Evolutionary conservation across 2,797 vertebrate genomes (phyloP).

Genomic region (Platalea minor): DNA sequence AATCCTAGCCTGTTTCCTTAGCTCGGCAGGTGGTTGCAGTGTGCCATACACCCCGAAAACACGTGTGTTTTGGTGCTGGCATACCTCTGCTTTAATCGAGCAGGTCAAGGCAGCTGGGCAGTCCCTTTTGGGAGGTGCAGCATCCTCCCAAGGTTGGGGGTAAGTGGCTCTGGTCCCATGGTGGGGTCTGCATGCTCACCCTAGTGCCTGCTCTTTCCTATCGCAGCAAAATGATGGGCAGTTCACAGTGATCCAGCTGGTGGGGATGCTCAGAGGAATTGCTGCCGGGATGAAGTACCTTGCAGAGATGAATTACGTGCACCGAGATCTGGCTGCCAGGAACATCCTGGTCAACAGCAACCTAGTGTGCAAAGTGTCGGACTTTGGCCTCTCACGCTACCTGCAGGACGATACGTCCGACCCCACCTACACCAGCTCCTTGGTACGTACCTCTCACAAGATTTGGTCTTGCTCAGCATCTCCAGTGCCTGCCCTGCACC

Average conservation of each 20-base stretch:
- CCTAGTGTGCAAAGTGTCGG: slow-evolving; percentile 96
- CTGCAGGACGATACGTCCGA: slow-evolving; percentile 96
- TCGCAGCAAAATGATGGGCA: slow-evolving; percentile 95
- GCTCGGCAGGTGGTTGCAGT: background rate
- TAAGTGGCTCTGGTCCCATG: background rate
- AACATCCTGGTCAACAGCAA: slow-evolving; percentile 99
- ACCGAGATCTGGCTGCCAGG: slow-evolving; percentile 94
- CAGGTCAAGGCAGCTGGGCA: background rate
- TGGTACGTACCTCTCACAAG: slow-evolving; percentile 76
- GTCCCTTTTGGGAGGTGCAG: background rate
- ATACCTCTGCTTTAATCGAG: background rate
- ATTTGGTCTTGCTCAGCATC: background rate
- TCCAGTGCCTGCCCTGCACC: background rate
- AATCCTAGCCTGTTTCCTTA: background rate
- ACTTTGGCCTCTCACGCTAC: slow-evolving; percentile 96
- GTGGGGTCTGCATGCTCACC: background rate
- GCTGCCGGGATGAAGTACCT: slow-evolving; percentile 98
- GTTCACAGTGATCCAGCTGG: slow-evolving; percentile 97
- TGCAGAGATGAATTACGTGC: slow-evolving; percentile 97
- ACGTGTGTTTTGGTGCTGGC: background rate
- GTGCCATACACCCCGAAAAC: background rate
- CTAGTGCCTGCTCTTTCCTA: background rate
- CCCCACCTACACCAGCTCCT: slow-evolving; percentile 96
- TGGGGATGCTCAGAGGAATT: slow-evolving; percentile 97
- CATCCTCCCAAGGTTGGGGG: background rate